These are phyloP conservation scores for Gymnopithys bicolor DNA, from an alignment of 2,797 vertebrate species.

Conservation along the genomic window DNA sequence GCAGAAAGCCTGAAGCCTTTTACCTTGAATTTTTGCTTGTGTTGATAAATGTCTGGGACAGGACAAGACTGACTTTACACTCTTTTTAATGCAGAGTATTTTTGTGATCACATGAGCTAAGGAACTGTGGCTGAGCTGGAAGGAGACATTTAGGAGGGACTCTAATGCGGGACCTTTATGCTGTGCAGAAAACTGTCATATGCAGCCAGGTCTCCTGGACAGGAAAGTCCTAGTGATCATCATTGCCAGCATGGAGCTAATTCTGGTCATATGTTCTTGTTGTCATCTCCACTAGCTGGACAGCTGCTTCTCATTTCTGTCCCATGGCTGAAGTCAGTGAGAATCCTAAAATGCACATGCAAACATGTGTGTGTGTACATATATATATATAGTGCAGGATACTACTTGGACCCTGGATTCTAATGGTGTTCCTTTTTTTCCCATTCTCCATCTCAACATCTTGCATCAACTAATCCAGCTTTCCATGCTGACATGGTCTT, in stretches of 20 bases:
- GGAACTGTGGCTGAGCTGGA: neutral
- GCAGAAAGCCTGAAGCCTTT: neutral
- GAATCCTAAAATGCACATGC: neutral
- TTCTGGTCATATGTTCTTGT: neutral
- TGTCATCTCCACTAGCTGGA: neutral
- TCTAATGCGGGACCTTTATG: neutral
- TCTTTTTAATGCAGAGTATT: neutral
- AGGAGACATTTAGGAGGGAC: neutral
- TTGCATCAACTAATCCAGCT: neutral
- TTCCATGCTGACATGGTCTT: neutral
- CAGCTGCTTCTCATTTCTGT: slow-evolving; percentile 23
- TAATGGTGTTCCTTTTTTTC: neutral
- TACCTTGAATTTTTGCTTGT: neutral
- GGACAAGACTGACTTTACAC: neutral
- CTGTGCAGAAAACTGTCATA: neutral
- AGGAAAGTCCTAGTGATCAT: rapidly evolving
- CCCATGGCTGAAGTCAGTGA: neutral
- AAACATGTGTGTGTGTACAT: rapidly evolving
- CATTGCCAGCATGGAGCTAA: neutral
- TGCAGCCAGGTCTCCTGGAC: neutral
- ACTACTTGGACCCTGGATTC: neutral
- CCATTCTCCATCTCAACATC: neutral
- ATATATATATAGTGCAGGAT: neutral
- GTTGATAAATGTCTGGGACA: neutral
- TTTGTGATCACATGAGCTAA: neutral